phyloP scores from a whole-genome alignment of 2,113 vertebrate species.

The Anhinga rufa region DNA sequence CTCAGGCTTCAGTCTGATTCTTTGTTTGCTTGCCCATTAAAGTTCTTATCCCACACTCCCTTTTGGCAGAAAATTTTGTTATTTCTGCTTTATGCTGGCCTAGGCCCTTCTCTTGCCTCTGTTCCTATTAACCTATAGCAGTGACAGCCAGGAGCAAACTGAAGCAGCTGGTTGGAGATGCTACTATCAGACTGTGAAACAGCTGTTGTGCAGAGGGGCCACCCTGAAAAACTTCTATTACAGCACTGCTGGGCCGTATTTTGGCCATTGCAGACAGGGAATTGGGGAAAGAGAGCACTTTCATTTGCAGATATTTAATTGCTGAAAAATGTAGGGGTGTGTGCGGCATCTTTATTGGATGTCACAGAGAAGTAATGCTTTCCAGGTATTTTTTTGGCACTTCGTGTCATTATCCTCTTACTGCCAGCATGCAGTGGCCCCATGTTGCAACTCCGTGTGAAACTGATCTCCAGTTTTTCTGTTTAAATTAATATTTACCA shows the following conservation, averaged over 20 bases:
- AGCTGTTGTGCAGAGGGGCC: constrained; percentile 62
- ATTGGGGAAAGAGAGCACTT: constrained; percentile 11
- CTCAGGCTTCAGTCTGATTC: constrained; percentile 24
- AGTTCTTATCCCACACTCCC: constrained; percentile 53
- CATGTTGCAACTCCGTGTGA: constrained; percentile 35
- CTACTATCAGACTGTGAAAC: constrained; percentile 54
- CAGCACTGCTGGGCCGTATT: background rate
- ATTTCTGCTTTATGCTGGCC: constrained; percentile 39
- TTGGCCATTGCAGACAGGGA: constrained; percentile 33
- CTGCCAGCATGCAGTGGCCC: constrained; percentile 56
- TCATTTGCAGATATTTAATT: constrained; percentile 54
- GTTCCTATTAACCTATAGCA: constrained; percentile 47
- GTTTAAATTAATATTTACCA: constrained; percentile 67
- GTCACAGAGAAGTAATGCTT: constrained; percentile 34
- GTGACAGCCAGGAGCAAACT: constrained; percentile 62
- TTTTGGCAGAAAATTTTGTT: constrained; percentile 44
- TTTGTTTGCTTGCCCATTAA: constrained; percentile 59
- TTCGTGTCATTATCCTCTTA: background rate
- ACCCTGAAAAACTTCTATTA: constrained; percentile 48
- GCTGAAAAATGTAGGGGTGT: constrained; percentile 52
- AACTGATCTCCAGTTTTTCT: constrained; percentile 48
- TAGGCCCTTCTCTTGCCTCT: constrained; percentile 45
- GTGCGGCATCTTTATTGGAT: constrained; percentile 26
- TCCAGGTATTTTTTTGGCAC: constrained; percentile 59
- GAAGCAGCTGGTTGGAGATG: constrained; percentile 60